These are phyloP conservation scores for Prietella phreatophila DNA, from an alignment of 2,113 vertebrate genomes.

Conservation along the genomic window DNA sequence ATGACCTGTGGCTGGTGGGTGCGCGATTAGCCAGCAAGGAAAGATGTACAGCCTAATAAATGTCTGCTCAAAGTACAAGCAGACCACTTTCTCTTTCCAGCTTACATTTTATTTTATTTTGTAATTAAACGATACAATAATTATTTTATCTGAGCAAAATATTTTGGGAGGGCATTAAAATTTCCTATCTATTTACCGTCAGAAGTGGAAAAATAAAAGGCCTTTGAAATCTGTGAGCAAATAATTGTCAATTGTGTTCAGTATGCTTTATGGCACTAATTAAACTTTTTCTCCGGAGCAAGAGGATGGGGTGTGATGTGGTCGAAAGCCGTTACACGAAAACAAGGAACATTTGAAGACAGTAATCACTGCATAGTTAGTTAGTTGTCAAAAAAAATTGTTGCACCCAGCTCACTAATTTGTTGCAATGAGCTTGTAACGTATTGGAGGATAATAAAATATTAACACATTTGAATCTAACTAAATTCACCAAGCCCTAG, in stretches of 20 bases:
- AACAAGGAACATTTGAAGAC: slow-evolving; percentile 1
- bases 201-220: neutral
- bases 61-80: neutral
- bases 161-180: neutral
- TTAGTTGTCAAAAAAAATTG: neutral
- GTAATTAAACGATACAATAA: neutral
- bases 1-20: slow-evolving; percentile 38
- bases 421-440: neutral
- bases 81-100: neutral
- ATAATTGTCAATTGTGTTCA: neutral
- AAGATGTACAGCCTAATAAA: slow-evolving; percentile 34
- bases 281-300: neutral
- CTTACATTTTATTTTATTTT: neutral
- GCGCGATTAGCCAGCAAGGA: slow-evolving; percentile 9
- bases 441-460: neutral
- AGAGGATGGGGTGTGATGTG: neutral
- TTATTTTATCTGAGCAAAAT: neutral
- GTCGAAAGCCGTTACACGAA: neutral
- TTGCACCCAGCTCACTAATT: neutral
- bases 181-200: neutral
- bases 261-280: neutral
- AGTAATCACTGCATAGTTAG: neutral
- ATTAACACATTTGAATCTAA: neutral
- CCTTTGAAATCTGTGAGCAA: neutral
- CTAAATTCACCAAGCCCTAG: neutral